Evolutionary conservation across 2,797 vertebrate species (phyloP), one percentile per base, ranked within the genome.

Genomic region (Lophius americanus): DNA sequence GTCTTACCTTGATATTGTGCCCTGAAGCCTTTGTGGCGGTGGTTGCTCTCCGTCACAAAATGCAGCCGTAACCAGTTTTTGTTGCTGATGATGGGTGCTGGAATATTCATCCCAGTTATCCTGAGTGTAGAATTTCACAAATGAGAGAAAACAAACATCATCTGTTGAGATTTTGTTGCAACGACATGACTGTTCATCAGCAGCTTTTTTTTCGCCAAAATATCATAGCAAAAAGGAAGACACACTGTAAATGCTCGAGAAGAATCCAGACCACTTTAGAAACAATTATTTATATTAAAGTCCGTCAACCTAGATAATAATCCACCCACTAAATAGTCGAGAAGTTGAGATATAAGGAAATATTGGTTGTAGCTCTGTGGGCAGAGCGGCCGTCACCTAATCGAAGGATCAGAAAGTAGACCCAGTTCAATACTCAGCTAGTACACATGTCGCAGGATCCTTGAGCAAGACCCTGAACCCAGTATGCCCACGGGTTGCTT

Each of bases 51-150:
- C 0, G 97, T 97, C 0, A 97, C 96, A 83, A 99, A 99, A 84
- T 98, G 97, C 52, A 99, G 95, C 14, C 97, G 93, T 3, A 99
- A 86, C 98, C 98, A 99, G 78, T 99, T 99, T 89, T 97, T 98
- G 93, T 94, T 98, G 91, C 98, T 99, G 88, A 99, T 97, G 59
- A 99, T 96, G 7, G 98, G 97, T 33, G 97, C 96, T 43, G 98
- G 98, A 36, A 99, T 93, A 88, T 96, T 98, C 92, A 95, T 95
- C 67, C 98, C 98, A 6, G 96, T 98, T 70, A 99, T 86, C 98
- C 98, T 99, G 87, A 11, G 71, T 57, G 67, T 41, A 53, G 75
- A 84, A 65, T 84, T 51, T 64, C 53, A 76, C 53, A 78, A 67
- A 81, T 23, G 53, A 61, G 65, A 54, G 64, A 58, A 71, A 79